phyloP scores from a whole-genome alignment of 2,888 invertebrate genomes.

The Linnaemya vulpina region DNA sequence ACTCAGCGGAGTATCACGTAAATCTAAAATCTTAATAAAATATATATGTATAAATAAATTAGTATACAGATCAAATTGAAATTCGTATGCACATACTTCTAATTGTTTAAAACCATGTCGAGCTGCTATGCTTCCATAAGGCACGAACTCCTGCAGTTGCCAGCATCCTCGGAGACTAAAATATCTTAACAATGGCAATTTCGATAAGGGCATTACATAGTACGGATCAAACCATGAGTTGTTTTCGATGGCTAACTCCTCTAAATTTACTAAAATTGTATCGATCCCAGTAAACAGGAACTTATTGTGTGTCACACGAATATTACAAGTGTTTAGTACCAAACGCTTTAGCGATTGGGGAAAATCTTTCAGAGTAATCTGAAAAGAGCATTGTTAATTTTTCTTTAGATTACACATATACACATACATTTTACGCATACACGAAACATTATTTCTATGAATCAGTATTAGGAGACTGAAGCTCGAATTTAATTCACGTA shows the following conservation, averaged over 20 bases:
- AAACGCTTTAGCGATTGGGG: conserved; percentile 86
- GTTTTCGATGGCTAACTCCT: conserved; percentile 87
- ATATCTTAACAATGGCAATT: conserved; percentile 86
- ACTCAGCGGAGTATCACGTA: conserved; percentile 85
- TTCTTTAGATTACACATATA: neutral
- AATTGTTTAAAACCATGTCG: conserved; percentile 86
- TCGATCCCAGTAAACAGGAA: conserved; percentile 81
- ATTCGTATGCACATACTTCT: conserved; percentile 74
- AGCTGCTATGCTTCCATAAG: conserved; percentile 90
- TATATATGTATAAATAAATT: neutral
- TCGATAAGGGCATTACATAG: conserved; percentile 89
- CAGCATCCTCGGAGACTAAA: conserved; percentile 87
- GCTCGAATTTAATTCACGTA: no score
- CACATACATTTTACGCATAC: no score
- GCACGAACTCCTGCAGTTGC: conserved; percentile 88
- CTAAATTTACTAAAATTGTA: conserved; percentile 77
- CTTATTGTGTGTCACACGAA: conserved; percentile 77
- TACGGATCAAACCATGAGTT: conserved; percentile 90
- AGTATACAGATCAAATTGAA: neutral
- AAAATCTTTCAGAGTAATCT: conserved; percentile 87
- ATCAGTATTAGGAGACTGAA: no score
- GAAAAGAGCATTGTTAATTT: neutral
- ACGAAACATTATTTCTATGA: no score
- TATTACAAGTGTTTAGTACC: conserved; percentile 81
- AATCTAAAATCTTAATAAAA: conserved; percentile 83